Percentiles rank a stretch among this genome's conserved stretches.
These are phyloP conservation scores for Rhynchomys soricoides DNA, from an alignment of 2,113 vertebrate genomes.

Conservation along the genomic window DNA sequence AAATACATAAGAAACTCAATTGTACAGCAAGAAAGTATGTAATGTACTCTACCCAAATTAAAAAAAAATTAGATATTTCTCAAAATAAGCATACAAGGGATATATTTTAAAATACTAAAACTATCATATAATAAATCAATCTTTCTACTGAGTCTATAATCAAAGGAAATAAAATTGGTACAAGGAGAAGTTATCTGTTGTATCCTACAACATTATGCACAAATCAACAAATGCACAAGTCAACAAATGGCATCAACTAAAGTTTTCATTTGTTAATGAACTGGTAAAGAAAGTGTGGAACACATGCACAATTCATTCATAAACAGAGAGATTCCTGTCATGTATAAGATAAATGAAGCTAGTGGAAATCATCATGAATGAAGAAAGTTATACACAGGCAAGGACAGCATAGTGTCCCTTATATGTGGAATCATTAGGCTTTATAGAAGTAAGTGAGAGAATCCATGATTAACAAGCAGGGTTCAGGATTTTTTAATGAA, in stretches of 20 bases:
- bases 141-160: neutral
- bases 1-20: neutral
- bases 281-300: neutral
- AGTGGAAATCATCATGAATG: neutral
- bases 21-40: neutral
- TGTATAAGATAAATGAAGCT: neutral
- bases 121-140: neutral
- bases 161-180: neutral
- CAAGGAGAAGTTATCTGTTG: neutral
- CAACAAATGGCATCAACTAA: neutral
- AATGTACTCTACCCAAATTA: neutral
- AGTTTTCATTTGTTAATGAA: neutral
- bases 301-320: rapidly evolving
- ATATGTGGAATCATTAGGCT: neutral
- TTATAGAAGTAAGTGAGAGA: neutral
- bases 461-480: neutral
- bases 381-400: neutral
- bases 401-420: neutral
- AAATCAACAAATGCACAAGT: neutral
- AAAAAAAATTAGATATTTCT: neutral
- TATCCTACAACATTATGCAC: neutral
- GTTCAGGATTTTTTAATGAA: neutral
- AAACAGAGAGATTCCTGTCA: neutral
- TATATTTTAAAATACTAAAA: neutral
- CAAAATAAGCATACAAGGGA: neutral